Base-by-base conservation (phyloP, 2,797 vertebrate species). In the Hozukius guyotensis region DNA sequence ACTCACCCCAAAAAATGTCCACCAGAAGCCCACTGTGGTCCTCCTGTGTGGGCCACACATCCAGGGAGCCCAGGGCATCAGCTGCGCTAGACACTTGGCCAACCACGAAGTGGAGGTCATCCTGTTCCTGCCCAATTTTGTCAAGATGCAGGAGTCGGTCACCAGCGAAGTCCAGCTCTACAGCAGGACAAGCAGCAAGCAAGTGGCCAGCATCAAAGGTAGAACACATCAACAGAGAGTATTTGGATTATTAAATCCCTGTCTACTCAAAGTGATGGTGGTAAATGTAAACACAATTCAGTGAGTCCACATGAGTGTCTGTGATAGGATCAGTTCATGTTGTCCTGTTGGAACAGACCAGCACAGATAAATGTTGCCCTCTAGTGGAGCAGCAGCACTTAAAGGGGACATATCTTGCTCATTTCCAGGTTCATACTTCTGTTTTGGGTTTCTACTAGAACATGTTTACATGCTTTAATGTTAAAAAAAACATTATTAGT, bases 41-140 rank as follows among this genome's bases (percentile, higher is more conserved):
- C 89, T 98, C 69, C 93, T 99, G 1, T 99, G 97, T 6, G 97
- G 98, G 8, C 97, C 97, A 3, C 97, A 98, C 0, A 94, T 97
- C 63, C 97, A 98, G 80, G 97, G 97, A 8, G 97, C 97, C 7
- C 97, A 98, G 85, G 97, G 97, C 24, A 96, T 98, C 93, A 98
- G 97, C 90, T 98, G 97, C 0, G 97, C 97, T 0, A 93, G 97
- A 24, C 98, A 99, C 82, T 93, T 98, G 73, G 97, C 97, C 89
- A 98, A 98, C 89, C 97, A 98, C 0, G 97, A 98, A 0, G 97
- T 97, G 36, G 97, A 98, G 1, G 95, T 98, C 82, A 95, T 98
- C 82, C 96, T 98, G 32, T 97, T 98, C 84, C 94, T 99, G 32
- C 97, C 97, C 72, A 97, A 97, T 85, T 98, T 97, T 27, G 96